These are phyloP conservation scores for Notiomystis cincta DNA, from an alignment of 2,113 vertebrate genomes.

Conservation along the genomic window DNA sequence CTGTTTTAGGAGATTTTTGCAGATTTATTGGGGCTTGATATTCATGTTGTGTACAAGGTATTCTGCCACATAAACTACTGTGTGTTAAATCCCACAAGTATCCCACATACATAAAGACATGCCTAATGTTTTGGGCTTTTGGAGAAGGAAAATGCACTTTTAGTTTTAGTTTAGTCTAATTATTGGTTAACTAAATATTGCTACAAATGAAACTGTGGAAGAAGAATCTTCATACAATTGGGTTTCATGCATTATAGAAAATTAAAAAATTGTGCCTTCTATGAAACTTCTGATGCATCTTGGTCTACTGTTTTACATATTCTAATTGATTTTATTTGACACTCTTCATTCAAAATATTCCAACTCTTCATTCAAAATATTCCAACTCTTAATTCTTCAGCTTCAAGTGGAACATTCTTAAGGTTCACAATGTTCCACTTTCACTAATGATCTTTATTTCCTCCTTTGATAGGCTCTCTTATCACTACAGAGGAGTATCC, in stretches of 20 bases:
- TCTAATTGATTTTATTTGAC: not conserved
- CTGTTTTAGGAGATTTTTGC: not conserved
- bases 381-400: not conserved
- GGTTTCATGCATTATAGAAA: not conserved
- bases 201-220: not conserved
- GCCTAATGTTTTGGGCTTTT: not conserved
- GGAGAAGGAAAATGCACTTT: not conserved
- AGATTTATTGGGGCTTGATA: not conserved
- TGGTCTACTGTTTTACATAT: not conserved
- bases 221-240: not conserved
- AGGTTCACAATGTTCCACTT: not conserved
- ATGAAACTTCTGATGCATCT: not conserved
- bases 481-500: not conserved
- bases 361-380: not conserved
- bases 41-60: not conserved
- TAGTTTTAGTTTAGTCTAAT: not conserved
- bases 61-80: not conserved
- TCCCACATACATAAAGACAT: not conserved
- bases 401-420: not conserved
- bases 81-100: not conserved
- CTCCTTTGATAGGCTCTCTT: slow-evolving; percentile 8
- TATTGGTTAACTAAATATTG: not conserved
- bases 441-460: slow-evolving; percentile 7
- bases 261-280: not conserved
- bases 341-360: not conserved